Base-by-base conservation (phyloP, 2,113 vertebrate genomes). In the Marmota monax region DNA sequence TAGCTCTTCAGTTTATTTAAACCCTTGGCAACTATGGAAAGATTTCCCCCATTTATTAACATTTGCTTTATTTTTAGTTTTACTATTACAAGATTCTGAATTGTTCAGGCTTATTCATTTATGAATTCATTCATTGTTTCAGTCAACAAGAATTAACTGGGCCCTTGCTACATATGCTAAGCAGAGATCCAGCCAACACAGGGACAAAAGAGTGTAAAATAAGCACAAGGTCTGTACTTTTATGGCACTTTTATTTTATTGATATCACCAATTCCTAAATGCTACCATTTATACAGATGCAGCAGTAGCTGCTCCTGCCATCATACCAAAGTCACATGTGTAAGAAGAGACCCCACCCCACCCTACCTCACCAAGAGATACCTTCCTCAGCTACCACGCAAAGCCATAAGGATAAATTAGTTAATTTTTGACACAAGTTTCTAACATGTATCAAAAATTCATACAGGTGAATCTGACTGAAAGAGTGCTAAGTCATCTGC, bases 1-100 rank as follows among this genome's bases (percentile, higher is more conserved):
- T 53, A 95, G 85, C 23, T 67, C 83, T 42, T 42, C 69, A 74
- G 61, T 76, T 95, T 88, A 77, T 51, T 76, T 85, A 70, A 88
- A 91, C 23, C 45, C 29, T 23, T 76, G 37, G 20, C 42, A 63
- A 76, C 72, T n/a, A 5, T 51, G 65, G 48, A 73, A 89, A 86
- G 48, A 90, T 51, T 84, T 32, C 37, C 12, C 39, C 39, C 51
- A 29, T 87, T 45, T 42, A 27, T 23, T 79, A 76, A 95, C 22
- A 51, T 45, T 72, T 77, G 22, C 20, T 88, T 79, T 65, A 23
- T 51, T 90, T 95, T 94, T 34, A 16, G 39, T 39, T 88, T 69
- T 94, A 58, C 48, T 70, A 3, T 25, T 4, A 23, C 53, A 80
- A 76, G 58, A 93, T n/a, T 72, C 87, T 72, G 63, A 37, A 39